Base-by-base conservation (phyloP, 1,140 invertebrate genomes). In the Drosophila ercepeae region DNA sequence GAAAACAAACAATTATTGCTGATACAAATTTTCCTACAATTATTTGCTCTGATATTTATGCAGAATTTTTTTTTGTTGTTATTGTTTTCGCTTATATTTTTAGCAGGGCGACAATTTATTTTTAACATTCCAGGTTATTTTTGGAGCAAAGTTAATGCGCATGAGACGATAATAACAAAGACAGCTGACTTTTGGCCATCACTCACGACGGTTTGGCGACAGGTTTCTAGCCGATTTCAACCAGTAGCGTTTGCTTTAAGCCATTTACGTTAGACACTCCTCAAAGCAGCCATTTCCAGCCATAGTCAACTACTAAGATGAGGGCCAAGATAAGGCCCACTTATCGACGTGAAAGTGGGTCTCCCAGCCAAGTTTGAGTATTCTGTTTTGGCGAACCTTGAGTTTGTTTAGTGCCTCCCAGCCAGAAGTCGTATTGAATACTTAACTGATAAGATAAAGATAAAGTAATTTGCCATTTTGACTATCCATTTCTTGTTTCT, bases 11-110 rank as follows among this genome's bases (percentile, higher is more conserved):
- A 32, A 44, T 7, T 44, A 27, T 21, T 18, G 50, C 61, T 69
- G 57, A 83, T 74, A 69, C 58, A 48, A 53, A 59, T 51, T 59
- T 76, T 59, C 55, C 68, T 25, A 44, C 58, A 51, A 55, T 53
- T 81, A 34, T 73, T 82, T 57, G 53, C 19, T 42, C 71, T 52
- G 49, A 45, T 75, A 59, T 75, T 78, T 67, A 72, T 84, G 75
- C 75, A 72, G 81, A 78, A 72, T 39, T 42, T 42, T 53, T n/a
- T n/a, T n/a, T n/a, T n/a, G n/a, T n/a, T 13, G 59, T 36, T 59
- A 53, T 54, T 50, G 32, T 46, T 39, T 29, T 23, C 44, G 23
- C 25, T 4, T 57, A 19, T 76, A 74, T 53, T 65, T 74, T 60
- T 82, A 84, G 46, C 63, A 16, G 49, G 63, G 68, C 53, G 21